phyloP scores from a whole-genome alignment of 2,888 invertebrate species.

The Cryptops parisi region DNA sequence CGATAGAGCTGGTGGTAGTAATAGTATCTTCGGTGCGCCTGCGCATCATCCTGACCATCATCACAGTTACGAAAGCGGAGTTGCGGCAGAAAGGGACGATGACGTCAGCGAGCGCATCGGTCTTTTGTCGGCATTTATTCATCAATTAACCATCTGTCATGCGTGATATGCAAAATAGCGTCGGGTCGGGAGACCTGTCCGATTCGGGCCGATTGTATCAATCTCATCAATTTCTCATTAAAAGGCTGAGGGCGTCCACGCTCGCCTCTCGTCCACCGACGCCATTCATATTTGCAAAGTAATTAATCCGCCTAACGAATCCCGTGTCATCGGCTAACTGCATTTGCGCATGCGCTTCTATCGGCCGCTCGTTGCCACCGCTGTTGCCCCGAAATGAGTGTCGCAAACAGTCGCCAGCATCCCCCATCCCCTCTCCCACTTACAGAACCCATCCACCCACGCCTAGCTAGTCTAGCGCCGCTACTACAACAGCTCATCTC shows the following conservation, averaged over 20 bases:
- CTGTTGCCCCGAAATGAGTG: too few relatives aligned
- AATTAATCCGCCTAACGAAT: conserved; percentile 1
- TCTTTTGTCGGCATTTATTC: neutral
- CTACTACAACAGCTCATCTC: too few relatives aligned
- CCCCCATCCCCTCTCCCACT: too few relatives aligned
- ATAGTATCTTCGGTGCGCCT: too few relatives aligned
- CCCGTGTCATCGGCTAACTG: neutral
- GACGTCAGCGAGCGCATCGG: too few relatives aligned
- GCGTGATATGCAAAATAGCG: neutral
- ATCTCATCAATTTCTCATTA: conserved; percentile 1
- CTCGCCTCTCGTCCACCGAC: neutral
- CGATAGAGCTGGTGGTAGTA: too few relatives aligned
- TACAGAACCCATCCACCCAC: too few relatives aligned
- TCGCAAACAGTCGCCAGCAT: too few relatives aligned
- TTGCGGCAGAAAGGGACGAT: too few relatives aligned
- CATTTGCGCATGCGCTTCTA: neutral
- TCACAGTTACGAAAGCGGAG: too few relatives aligned
- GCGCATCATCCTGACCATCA: too few relatives aligned
- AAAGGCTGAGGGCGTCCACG: neutral
- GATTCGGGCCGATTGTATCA: neutral
- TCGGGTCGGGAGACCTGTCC: neutral
- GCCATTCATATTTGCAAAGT: neutral
- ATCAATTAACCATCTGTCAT: conserved; percentile 3
- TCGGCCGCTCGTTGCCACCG: neutral
- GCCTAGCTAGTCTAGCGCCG: too few relatives aligned